phyloP scores from a whole-genome alignment of 2,797 vertebrate genomes.

The Fundulus diaphanus region DNA sequence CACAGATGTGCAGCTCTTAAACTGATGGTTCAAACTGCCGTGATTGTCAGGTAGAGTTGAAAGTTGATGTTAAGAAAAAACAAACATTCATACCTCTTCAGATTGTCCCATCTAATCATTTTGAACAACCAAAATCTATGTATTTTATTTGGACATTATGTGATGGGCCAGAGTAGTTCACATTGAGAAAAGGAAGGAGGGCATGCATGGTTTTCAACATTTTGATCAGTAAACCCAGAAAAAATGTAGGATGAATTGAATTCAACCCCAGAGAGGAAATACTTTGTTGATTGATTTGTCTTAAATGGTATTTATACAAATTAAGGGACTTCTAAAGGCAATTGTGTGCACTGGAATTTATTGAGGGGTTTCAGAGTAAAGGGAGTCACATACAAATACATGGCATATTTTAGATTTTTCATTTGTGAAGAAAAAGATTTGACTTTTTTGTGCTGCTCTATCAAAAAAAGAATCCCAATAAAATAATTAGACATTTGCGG shows the following conservation, averaged over 20 bases:
- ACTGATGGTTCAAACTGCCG: slow-evolving; percentile 68
- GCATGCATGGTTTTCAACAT: too few relatives aligned
- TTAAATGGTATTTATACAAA: background rate
- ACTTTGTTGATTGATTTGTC: background rate
- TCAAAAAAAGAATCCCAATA: background rate
- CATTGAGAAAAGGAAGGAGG: background rate
- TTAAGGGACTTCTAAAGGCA: background rate
- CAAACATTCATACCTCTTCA: background rate
- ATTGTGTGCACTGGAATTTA: background rate
- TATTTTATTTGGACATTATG: background rate
- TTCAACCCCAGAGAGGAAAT: background rate
- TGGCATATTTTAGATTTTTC: background rate
- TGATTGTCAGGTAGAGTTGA: background rate
- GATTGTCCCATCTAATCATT: too few relatives aligned
- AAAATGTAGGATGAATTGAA: background rate
- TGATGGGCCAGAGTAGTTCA: background rate
- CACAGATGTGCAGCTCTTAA: slow-evolving; percentile 79
- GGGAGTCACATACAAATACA: background rate
- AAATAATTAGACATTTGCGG: background rate
- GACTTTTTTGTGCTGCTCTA: background rate
- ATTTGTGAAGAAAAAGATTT: background rate
- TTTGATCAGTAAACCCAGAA: background rate
- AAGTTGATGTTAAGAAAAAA: background rate
- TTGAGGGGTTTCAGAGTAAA: background rate
- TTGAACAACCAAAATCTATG: too few relatives aligned